Conservation (phyloP, 1,140 invertebrate genomes). For the Physella acuta region DNA sequence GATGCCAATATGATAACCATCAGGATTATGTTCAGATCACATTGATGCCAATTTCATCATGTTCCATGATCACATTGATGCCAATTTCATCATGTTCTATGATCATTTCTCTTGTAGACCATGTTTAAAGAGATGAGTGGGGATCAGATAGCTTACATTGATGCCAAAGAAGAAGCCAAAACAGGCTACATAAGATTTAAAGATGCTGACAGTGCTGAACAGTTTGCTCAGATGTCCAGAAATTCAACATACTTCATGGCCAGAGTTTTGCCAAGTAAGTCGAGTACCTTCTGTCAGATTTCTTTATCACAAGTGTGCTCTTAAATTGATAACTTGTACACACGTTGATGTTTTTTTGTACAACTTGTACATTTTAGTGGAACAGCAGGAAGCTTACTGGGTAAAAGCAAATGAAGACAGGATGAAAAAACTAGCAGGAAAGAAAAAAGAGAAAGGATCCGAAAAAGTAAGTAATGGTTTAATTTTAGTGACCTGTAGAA, state of each 20-base stretch:
- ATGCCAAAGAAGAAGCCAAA: constrained; percentile 23
- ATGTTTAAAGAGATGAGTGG: constrained; percentile 22
- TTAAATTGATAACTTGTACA: neutral
- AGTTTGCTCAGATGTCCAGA: constrained; percentile 23
- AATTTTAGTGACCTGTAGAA: neutral
- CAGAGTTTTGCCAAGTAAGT: constrained; percentile 22
- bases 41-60: neutral
- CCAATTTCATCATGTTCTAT: no score
- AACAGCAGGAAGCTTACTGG: constrained; percentile 21
- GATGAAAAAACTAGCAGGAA: constrained; percentile 17
- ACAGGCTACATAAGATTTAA: constrained; percentile 25
- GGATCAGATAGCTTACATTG: constrained; percentile 23
- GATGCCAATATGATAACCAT: neutral
- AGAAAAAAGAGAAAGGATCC: constrained; percentile 17
- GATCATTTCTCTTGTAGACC: no score
- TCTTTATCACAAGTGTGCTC: neutral
- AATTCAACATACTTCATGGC: constrained; percentile 19
- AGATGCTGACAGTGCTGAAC: constrained; percentile 22
- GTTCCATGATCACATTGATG: no score
- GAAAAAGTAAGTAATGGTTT: constrained; percentile 8
- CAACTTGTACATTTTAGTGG: neutral
- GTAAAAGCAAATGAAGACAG: constrained; percentile 25
- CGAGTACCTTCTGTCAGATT: neutral
- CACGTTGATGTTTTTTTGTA: neutral
- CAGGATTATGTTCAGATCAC: neutral